Percentiles rank a stretch among this genome's conserved stretches.
phyloP scores from a whole-genome alignment of 2,113 vertebrate species.

The Brachyistius frenatus region DNA sequence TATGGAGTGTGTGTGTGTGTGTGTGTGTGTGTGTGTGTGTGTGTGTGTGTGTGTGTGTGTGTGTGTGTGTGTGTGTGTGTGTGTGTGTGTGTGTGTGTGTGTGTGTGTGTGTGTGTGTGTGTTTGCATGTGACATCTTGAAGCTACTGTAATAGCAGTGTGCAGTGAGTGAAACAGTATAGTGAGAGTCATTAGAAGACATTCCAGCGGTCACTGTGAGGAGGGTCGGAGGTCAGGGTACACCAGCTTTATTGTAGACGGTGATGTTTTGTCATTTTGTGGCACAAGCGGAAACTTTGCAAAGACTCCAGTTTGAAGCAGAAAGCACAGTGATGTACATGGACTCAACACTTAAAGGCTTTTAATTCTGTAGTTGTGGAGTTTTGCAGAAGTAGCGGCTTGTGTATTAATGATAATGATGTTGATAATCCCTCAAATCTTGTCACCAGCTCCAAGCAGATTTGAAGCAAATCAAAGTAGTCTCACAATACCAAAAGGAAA shows the following conservation, averaged over 20 bases:
- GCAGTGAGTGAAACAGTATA: slow-evolving; percentile 57
- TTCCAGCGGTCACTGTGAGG: slow-evolving; percentile 65
- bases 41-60: slow-evolving; percentile 45
- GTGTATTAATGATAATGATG: slow-evolving; percentile 16
- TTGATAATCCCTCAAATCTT: slow-evolving; percentile 37
- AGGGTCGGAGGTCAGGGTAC: slow-evolving; percentile 47
- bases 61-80: slow-evolving; percentile 23
- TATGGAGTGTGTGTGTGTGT: slow-evolving; percentile 45
- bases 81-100: slow-evolving; percentile 27
- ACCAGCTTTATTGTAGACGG: slow-evolving; percentile 38
- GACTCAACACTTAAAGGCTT: neutral
- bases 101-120: neutral
- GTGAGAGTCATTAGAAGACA: slow-evolving; percentile 65
- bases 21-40: slow-evolving; percentile 47
- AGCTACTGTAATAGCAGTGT: slow-evolving; percentile 60
- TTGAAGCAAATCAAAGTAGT: slow-evolving; percentile 14
- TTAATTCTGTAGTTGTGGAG: slow-evolving; percentile 14
- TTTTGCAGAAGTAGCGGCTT: slow-evolving; percentile 34
- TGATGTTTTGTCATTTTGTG: slow-evolving; percentile 28
- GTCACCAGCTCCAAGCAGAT: slow-evolving; percentile 19
- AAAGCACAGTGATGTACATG: slow-evolving; percentile 3
- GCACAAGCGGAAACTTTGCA: slow-evolving; percentile 41
- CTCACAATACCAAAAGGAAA: slow-evolving; percentile 40
- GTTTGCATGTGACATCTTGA: slow-evolving; percentile 51
- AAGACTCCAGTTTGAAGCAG: slow-evolving; percentile 41